These are phyloP conservation scores for Hirudo medicinalis DNA, from an alignment of 1,140 invertebrate genomes.

Conservation along the genomic window DNA sequence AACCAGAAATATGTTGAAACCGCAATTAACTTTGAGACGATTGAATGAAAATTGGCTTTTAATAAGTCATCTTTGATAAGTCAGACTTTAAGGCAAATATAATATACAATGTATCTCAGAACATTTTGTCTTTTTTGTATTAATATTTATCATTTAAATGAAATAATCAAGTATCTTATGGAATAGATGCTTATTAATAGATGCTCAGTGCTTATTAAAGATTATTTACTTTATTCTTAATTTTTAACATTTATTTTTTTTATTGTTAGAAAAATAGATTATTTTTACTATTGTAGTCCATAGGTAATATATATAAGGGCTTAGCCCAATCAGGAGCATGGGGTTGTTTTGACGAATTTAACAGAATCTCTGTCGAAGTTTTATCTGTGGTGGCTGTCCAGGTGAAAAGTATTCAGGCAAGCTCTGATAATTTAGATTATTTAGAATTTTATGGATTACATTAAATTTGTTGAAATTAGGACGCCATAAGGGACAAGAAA, in stretches of 20 bases:
- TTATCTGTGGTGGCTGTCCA: slow-evolving; percentile 91
- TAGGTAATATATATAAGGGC: slow-evolving; percentile 92
- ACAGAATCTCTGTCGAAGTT: slow-evolving; percentile 88
- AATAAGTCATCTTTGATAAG: too few relatives aligned
- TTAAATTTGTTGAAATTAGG: slow-evolving; percentile 34
- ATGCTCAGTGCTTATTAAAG: too few relatives aligned
- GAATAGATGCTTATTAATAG: too few relatives aligned
- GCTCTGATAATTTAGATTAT: background rate
- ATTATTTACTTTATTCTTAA: too few relatives aligned
- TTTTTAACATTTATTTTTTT: background rate
- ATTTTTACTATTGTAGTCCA: slow-evolving; percentile 46
- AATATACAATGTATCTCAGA: too few relatives aligned
- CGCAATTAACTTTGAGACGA: too few relatives aligned
- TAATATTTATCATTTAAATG: too few relatives aligned
- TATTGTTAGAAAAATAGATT: background rate
- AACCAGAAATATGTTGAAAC: too few relatives aligned
- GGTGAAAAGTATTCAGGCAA: slow-evolving; percentile 66
- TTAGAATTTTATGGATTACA: background rate
- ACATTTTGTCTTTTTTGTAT: too few relatives aligned
- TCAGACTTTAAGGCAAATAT: too few relatives aligned
- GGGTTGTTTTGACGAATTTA: slow-evolving; percentile 97
- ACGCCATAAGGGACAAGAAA: slow-evolving; percentile 82
- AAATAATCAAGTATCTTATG: too few relatives aligned
- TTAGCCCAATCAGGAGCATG: slow-evolving; percentile 88
- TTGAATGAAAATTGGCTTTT: too few relatives aligned